Evolutionary conservation across 2,797 vertebrate species (phyloP), one percentile per base, ranked within the genome.

Genomic region (Hapalemur alaotrensis): DNA sequence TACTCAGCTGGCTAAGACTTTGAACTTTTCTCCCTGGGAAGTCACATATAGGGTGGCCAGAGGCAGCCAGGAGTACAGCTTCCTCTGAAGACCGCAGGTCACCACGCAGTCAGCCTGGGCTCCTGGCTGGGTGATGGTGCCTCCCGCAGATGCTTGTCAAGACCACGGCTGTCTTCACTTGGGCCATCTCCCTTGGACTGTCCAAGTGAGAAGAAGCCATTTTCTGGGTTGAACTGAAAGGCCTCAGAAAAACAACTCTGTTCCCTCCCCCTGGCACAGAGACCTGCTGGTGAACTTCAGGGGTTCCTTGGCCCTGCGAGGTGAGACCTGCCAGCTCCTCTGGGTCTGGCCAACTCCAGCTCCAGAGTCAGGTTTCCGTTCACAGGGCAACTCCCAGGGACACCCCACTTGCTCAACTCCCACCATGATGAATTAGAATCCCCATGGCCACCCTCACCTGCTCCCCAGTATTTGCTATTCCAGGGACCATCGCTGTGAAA

Each of bases 161-260:
- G 11, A 65, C 43, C 41, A 41, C 1, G 7, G 20, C 10, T 25
- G 4, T 43, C 7, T 35, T 70, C 46, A 48, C 18, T 41, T n/a
- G 23, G 57, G 35, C 54, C 0, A 0, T 32, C 73, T 30, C 32
- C 46, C n/a, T 30, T 46, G 46, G 54, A 41, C 41, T 25, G 17
- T 87, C 81, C 52, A 46, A 92, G 38, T 76, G 46, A 88, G 32
- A 73, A 92, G n/a, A 61, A 89, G 50, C 25, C 72, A 52, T 32
- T 65, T 63, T 65, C 72, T 41, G 73, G n/a, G n/a, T 38, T 46
- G 54, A 84, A 50, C 23, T 10, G 13, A 30, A 63, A 41, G 48
- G 10, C 28, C 63, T 69, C 52, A 20, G 8, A 38, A 75, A 72
- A 61, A 46, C 38, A 90, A 28, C 52, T 61, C 43, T 57, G 28